These are phyloP conservation scores for Drosophila mojavensis DNA, from an alignment of 1,140 invertebrate genomes.

Conservation along the genomic window DNA sequence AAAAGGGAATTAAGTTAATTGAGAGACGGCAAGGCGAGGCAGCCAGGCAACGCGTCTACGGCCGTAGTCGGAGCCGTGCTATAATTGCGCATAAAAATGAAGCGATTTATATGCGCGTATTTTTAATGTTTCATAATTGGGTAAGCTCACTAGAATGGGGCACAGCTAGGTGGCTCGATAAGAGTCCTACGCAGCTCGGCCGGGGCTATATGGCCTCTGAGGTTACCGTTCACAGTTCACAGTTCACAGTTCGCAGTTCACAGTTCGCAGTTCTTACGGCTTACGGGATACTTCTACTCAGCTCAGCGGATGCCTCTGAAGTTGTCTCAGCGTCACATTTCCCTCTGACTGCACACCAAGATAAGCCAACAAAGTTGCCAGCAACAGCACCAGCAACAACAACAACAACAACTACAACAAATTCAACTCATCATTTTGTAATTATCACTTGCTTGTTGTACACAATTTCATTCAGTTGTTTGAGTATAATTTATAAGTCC, in stretches of 20 bases:
- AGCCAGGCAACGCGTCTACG: slow-evolving; percentile 17
- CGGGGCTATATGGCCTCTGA: slow-evolving; percentile 3
- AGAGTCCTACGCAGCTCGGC: slow-evolving; percentile 10
- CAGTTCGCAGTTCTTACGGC: not conserved
- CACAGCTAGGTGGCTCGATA: slow-evolving; percentile 5
- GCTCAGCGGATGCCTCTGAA: slow-evolving; percentile 1
- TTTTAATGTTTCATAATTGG: slow-evolving; percentile 81
- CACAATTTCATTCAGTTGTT: slow-evolving; percentile 17
- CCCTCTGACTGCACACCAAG: slow-evolving; percentile 6
- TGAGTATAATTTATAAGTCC: slow-evolving; percentile 8
- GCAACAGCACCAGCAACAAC: not conserved
- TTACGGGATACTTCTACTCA: not conserved
- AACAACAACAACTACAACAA: not conserved
- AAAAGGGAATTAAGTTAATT: slow-evolving; percentile 79
- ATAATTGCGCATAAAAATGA: slow-evolving; percentile 79
- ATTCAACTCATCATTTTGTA: slow-evolving; percentile 35
- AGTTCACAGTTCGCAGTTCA: not conserved
- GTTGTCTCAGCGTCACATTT: slow-evolving; percentile 13
- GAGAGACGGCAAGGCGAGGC: slow-evolving; percentile 10
- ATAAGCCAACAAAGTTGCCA: slow-evolving; percentile 16
- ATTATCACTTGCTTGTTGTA: slow-evolving; percentile 35
- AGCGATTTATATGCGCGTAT: slow-evolving; percentile 80
- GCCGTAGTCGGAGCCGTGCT: slow-evolving; percentile 10
- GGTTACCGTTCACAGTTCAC: slow-evolving; percentile 15
- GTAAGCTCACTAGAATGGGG: slow-evolving; percentile 49